Evolutionary conservation across 2,888 invertebrate species (phyloP).

Genomic region (Ornithoptera alexandrae): DNA sequence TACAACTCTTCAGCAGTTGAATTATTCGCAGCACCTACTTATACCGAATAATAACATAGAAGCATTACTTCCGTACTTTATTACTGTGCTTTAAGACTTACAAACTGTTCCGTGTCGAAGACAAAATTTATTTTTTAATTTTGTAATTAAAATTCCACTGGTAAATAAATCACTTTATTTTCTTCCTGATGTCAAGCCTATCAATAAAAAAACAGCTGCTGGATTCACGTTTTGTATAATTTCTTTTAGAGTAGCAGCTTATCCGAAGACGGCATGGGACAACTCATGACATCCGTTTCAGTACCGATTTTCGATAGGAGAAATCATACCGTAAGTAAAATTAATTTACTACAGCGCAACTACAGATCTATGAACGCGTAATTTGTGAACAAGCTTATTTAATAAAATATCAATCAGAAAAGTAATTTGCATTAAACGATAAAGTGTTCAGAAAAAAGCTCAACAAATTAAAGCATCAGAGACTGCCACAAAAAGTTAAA

Average conservation of each 20-base stretch:
- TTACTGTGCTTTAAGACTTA: too few relatives aligned
- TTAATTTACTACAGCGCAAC: too few relatives aligned
- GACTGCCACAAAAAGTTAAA: not conserved
- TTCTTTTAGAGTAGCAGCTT: slow-evolving; percentile 82
- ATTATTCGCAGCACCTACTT: not conserved
- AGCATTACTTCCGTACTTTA: too few relatives aligned
- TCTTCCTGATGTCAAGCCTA: not conserved
- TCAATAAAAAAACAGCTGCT: not conserved
- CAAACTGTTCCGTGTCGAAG: too few relatives aligned
- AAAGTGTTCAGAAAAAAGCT: not conserved
- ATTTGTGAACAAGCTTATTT: too few relatives aligned
- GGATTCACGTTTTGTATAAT: not conserved
- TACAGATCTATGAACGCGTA: too few relatives aligned
- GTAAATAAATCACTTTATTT: slow-evolving; percentile 26
- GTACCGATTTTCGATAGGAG: slow-evolving; percentile 96
- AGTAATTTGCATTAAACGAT: too few relatives aligned
- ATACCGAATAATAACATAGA: too few relatives aligned
- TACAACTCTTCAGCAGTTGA: not conserved
- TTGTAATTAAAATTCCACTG: too few relatives aligned
- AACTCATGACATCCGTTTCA: slow-evolving; percentile 95
- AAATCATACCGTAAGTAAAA: slow-evolving; percentile 86
- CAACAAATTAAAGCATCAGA: not conserved
- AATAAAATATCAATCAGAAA: too few relatives aligned
- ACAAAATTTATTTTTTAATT: too few relatives aligned
- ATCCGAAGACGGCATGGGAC: slow-evolving; percentile 84